Conservation (phyloP, 2,113 vertebrate species). For the Malurus alboscapulatus region DNA sequence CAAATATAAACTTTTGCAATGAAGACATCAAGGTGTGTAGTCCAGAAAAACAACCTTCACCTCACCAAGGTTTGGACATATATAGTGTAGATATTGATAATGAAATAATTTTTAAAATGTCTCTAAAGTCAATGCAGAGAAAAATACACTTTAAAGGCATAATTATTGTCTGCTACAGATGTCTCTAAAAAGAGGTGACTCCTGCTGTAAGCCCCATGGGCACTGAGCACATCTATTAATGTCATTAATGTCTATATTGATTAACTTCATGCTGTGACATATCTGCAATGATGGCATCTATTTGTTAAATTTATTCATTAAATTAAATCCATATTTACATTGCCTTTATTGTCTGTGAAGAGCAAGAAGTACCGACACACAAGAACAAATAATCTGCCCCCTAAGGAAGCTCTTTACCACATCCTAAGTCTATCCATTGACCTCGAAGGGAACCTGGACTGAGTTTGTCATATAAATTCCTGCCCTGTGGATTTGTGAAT, state of each 20-base stretch:
- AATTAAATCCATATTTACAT: neutral
- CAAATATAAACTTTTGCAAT: neutral
- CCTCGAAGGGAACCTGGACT: neutral
- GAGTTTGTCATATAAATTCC: neutral
- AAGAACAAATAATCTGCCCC: neutral
- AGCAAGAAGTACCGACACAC: neutral
- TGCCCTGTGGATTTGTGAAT: neutral
- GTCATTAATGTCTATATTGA: neutral
- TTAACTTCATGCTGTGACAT: neutral
- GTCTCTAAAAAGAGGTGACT: neutral
- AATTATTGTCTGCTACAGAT: neutral
- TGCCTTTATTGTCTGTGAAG: neutral
- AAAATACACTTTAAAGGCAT: neutral
- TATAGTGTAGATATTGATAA: fast-evolving
- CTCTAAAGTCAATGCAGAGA: neutral
- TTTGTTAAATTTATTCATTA: neutral
- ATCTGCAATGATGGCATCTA: neutral
- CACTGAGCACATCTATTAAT: neutral
- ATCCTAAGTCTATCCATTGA: neutral
- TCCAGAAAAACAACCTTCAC: neutral
- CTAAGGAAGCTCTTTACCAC: neutral
- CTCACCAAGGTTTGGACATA: neutral
- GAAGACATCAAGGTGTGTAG: neutral
- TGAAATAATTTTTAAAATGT: neutral
- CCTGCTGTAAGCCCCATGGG: neutral